A percentile compares a stretch with the other conserved stretches of the same genome.
Evolutionary conservation across 1,140 invertebrate genomes (phyloP).

Genomic region (Drosophila hydei): DNA sequence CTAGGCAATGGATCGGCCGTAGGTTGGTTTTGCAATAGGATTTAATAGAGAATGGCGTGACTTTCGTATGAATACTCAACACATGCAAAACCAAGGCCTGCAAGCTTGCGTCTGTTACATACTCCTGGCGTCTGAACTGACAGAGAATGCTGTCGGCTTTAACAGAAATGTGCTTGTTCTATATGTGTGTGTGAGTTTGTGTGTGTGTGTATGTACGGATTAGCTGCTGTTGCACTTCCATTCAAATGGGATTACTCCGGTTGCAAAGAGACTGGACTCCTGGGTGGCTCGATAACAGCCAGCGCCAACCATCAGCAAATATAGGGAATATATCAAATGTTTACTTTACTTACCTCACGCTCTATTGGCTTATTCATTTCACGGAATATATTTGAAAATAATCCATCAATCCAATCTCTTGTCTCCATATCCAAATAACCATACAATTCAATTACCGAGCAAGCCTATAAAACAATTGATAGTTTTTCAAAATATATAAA

Average conservation of each 20-base stretch:
- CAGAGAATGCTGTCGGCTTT: conserved; percentile 25
- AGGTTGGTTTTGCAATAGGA: conserved; percentile 63
- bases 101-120: conserved; percentile 7
- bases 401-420: conserved; percentile 95
- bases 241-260: conserved; percentile 54
- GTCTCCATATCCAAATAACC: conserved; percentile 93
- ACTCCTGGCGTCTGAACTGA: conserved; percentile 35
- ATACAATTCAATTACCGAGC: conserved; percentile 94
- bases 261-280: conserved; percentile 15
- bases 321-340: neutral
- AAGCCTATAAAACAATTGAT: conserved; percentile 86
- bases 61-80: conserved; percentile 59
- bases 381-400: conserved; percentile 95
- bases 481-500: neutral
- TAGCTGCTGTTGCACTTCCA: conserved; percentile 55
- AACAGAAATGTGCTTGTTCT: neutral
- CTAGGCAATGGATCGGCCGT: neutral
- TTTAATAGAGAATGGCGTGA: conserved; percentile 72
- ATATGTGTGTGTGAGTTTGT: neutral
- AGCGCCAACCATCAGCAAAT: conserved; percentile 3
- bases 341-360: conserved; percentile 81
- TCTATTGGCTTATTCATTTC: conserved; percentile 93
- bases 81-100: conserved; percentile 21
- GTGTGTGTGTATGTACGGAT: conserved; percentile 17
- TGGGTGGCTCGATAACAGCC: neutral